Base-by-base conservation (phyloP, 2,888 invertebrate species). In the Dryobota labecula region DNA sequence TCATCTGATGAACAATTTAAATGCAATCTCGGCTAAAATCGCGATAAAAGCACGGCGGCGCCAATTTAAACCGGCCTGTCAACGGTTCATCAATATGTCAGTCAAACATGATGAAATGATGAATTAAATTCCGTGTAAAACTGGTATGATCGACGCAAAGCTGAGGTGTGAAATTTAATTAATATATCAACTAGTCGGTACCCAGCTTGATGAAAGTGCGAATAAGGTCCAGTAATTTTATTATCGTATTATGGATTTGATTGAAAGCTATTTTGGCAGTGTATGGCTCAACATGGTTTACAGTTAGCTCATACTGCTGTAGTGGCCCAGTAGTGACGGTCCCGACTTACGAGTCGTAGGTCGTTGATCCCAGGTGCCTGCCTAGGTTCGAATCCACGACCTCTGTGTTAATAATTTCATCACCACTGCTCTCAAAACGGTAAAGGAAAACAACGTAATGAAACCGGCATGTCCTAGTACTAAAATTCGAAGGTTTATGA, bases 121-220 rank as follows among this genome's bases (percentile, higher is more conserved):
- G 88, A 90, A 91, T 92, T 90, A 90, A 92, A 92, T 91, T 87
- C 80, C 78, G 82, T 85, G 87, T 90, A 89, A 90, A 90, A 90
- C 84, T 87, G 83, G 85, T 66, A 78, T 86, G 88, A 87, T 83
- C 36, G 83, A 76, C 68, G 75, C 27, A 62, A 64, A 78, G 60
- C 58, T 71, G 84, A 71, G 81, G 87, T 82, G 86, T 73, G 49
- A 76, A 84, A 85, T 87, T 90, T 88, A 91, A 92, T 93, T 92
- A 90, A 91, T 89, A 90, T 88, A 91, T 90, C 87, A 86, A 82
- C 84, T 80, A 83, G 30, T 36, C 51, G 47, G 66, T 41, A 36
- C 43, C 36, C 30, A 11, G 30, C 49, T 27, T 56, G 65, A 69
- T 70, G 49, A 47, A 56, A 64, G 49, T 24, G 38, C 24, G 53